Conservation (phyloP, 2,888 invertebrate genomes). For the Cecidostiba fungosa region DNA sequence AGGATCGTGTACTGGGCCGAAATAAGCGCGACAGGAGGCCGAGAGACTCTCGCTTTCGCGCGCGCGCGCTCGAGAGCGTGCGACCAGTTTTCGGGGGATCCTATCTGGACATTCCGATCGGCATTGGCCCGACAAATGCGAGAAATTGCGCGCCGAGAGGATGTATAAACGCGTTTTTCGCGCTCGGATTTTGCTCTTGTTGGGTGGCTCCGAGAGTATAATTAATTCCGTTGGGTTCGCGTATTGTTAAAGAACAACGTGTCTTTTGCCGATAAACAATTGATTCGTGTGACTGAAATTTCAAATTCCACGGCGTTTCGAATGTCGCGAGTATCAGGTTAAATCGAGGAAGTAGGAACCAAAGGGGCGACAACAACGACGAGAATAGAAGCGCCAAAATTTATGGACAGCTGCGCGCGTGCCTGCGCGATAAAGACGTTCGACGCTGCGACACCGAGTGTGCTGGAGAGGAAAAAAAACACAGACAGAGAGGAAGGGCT, state of each 20-base stretch:
- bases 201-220: background rate
- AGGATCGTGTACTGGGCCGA: background rate
- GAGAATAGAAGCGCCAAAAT: slow-evolving; percentile 52
- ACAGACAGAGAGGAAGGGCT: background rate
- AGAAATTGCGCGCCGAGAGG: slow-evolving; percentile 64
- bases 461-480: slow-evolving; percentile 7
- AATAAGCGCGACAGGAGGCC: slow-evolving; percentile 1
- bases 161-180: slow-evolving; percentile 19
- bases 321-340: background rate
- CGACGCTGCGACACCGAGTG: background rate
- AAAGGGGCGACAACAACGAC: slow-evolving; percentile 53
- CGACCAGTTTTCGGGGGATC: slow-evolving; percentile 54
- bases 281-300: no score
- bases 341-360: background rate
- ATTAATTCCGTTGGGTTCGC: slow-evolving; percentile 40
- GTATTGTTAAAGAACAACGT: background rate
- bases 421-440: slow-evolving; percentile 43
- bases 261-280: background rate
- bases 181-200: background rate
- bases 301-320: slow-evolving; percentile 22
- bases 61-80: slow-evolving; percentile 34
- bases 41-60: slow-evolving; percentile 42
- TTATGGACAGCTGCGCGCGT: slow-evolving; percentile 36
- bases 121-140: slow-evolving; percentile 66
- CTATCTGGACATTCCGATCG: slow-evolving; percentile 51